Base-by-base conservation (phyloP, 2,888 invertebrate genomes). In the Tridacna gigas region DNA sequence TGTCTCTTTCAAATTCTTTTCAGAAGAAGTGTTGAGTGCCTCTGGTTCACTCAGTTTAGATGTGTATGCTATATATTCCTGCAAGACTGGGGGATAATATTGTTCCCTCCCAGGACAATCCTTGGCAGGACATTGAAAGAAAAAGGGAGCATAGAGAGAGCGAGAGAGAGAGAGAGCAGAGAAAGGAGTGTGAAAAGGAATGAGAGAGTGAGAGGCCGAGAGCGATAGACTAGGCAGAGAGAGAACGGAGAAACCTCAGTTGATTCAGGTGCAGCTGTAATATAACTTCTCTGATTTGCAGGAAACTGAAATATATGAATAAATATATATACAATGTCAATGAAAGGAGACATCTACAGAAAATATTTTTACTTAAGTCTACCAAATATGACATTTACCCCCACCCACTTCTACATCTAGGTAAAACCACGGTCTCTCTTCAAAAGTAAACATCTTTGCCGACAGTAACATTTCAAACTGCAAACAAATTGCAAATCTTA, bases 251-350 rank as follows among this genome's bases (percentile, higher is more conserved):
- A 69, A 60, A 61, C 61, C 61, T 74, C 74, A 13, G 71, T 71
- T 48, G 71, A 47, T 47, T 25, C 12, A 47, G 71, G 71, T 12
- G 51, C 18, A 26, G 71, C 71, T 71, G 71, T 71, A 13, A 71
- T 47, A 51, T 71, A 71, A 13, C 11, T 5, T 47, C 51, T 71
- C 18, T 71, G 25, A 37, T 4, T 37, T 37, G 37, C 37, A 37
- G 37, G 37, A 37, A 2, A 37, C 65, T 65, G 65, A 65, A 65
- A 65, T 25, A 26, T 26, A 65, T 56, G n/a, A 56, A 20, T 2
- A 56, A 5, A 56, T 56, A n/a, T n/a, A n/a, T n/a, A n/a, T n/a
- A n/a, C n/a, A n/a, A n/a, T 18, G 7, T 37, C 37, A 4, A 37
- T 37, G 2, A 37, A 37, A 37, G 37, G 37, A 37, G 7, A 37